Evolutionary conservation across 37 sponge, comb jelly and placozoan genomes (phyloP).

Genomic region (Beroe forskalii): DNA sequence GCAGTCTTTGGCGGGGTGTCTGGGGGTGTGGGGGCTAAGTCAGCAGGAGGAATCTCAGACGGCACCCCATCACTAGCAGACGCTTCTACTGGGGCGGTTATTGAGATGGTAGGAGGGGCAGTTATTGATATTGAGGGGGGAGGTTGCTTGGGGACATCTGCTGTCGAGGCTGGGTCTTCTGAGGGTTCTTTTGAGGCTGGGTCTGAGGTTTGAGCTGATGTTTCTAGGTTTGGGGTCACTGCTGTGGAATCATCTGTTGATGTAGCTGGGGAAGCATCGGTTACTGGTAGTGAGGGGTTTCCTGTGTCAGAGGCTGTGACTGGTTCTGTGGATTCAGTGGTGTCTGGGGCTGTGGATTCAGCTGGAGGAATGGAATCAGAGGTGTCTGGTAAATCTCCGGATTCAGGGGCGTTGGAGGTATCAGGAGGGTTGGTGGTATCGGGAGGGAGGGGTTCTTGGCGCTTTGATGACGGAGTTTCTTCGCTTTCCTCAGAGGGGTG

Average conservation of each 20-base stretch:
- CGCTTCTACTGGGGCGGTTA: neutral
- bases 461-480: constrained; percentile 11
- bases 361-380: too few species aligned
- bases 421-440: neutral
- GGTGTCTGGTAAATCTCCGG: too few species aligned
- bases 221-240: neutral
- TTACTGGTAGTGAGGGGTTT: neutral
- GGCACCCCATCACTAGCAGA: too few species aligned
- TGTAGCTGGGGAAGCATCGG: neutral
- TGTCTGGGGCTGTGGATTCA: neutral
- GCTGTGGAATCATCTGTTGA: neutral
- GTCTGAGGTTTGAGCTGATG: neutral
- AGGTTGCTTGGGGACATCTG: neutral
- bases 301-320: neutral
- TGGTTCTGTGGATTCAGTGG: neutral
- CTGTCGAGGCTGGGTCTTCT: neutral
- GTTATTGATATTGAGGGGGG: too few species aligned
- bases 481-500: constrained; percentile 38
- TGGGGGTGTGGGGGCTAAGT: neutral
- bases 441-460: neutral
- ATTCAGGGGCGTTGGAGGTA: neutral
- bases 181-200: neutral
- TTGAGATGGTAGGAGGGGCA: neutral
- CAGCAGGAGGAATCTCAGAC: neutral
- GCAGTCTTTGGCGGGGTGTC: neutral